Percentiles rank a stretch among this genome's conserved stretches.
phyloP scores from a whole-genome alignment of 2,888 invertebrate species.

The Celastrina argiolus region DNA sequence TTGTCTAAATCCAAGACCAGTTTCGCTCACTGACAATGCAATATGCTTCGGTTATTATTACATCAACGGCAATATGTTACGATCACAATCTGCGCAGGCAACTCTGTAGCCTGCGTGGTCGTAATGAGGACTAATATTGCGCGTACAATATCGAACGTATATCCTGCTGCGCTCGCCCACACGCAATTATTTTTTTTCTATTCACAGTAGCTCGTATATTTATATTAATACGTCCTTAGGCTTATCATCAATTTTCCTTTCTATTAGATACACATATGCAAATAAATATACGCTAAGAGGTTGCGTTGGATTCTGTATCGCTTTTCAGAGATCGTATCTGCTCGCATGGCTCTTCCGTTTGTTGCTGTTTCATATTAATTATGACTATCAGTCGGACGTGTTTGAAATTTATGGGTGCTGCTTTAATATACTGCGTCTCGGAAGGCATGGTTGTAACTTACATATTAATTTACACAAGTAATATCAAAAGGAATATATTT shows the following conservation, averaged over 20 bases:
- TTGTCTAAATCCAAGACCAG: constrained; percentile 21
- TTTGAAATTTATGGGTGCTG: background rate
- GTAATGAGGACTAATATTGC: constrained; percentile 22
- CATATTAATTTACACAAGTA: too few species aligned
- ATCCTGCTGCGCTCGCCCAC: constrained; percentile 20
- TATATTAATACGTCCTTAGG: constrained; percentile 19
- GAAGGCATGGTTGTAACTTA: background rate
- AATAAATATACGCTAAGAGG: constrained; percentile 1
- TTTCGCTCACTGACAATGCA: constrained; percentile 22
- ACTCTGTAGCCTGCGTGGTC: constrained; percentile 13
- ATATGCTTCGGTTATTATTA: constrained; percentile 22
- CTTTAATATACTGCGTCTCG: background rate
- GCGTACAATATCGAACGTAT: background rate
- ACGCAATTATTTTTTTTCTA: constrained; percentile 23
- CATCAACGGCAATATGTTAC: constrained; percentile 19
- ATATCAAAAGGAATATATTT: too few species aligned
- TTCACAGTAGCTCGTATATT: constrained; percentile 19
- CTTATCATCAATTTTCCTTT: constrained; percentile 22
- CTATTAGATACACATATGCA: constrained; percentile 16
- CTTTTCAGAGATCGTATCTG: background rate
- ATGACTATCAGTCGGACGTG: background rate
- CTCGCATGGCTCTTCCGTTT: background rate
- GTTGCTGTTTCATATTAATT: background rate
- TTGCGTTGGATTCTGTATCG: background rate
- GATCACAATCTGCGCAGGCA: constrained; percentile 7